These are phyloP conservation scores for Helogale parvula DNA, from an alignment of 2,113 vertebrate species.

Conservation along the genomic window DNA sequence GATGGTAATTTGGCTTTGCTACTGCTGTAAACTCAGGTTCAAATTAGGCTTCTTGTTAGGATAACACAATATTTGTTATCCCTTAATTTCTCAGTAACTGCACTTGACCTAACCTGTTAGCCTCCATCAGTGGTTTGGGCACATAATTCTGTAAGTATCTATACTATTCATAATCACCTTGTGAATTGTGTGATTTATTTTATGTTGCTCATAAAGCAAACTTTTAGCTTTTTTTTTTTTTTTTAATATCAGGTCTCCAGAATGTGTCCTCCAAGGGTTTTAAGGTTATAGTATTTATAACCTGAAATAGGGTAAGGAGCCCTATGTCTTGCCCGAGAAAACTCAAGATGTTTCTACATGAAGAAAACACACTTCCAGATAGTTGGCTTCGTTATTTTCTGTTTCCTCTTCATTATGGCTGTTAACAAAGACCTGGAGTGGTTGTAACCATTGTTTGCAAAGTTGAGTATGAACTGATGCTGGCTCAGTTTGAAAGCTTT, in stretches of 20 bases:
- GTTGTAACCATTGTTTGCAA: not conserved
- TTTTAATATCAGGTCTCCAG: not conserved
- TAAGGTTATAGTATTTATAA: not conserved
- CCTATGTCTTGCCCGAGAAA: not conserved
- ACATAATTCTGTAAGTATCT: not conserved
- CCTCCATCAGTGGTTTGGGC: not conserved
- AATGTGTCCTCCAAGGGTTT: not conserved
- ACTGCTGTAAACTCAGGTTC: not conserved
- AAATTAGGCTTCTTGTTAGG: not conserved
- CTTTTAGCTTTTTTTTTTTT: not conserved
- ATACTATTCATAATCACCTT: not conserved
- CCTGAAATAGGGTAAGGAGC: not conserved
- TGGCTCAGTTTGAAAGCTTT: not conserved
- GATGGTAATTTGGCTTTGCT: not conserved
- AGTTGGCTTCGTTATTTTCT: not conserved
- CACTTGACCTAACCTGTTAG: not conserved
- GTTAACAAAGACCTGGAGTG: not conserved
- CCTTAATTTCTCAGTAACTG: not conserved
- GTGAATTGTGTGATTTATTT: not conserved
- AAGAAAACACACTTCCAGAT: not conserved
- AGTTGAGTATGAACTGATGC: not conserved
- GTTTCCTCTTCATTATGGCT: not conserved
- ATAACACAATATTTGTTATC: not conserved
- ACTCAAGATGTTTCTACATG: not conserved
- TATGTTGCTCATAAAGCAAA: not conserved